These are phyloP conservation scores for Cathartes aura DNA, from an alignment of 2,113 vertebrate species.

Conservation along the genomic window DNA sequence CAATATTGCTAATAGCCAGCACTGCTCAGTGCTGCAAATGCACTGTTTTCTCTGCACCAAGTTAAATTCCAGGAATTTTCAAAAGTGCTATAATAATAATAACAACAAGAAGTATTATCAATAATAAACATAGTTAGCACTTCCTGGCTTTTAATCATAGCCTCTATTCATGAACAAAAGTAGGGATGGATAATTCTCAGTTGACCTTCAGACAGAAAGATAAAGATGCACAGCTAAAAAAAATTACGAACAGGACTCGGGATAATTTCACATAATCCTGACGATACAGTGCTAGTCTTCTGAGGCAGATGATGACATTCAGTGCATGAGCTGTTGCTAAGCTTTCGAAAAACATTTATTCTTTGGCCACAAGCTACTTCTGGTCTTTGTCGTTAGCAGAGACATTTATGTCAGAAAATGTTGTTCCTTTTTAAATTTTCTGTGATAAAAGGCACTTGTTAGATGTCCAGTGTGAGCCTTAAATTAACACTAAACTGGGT, in stretches of 20 bases:
- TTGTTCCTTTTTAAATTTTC: not conserved
- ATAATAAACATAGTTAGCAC: not conserved
- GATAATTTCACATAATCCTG: constrained; percentile 25
- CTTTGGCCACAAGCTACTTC: not conserved
- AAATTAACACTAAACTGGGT: not conserved
- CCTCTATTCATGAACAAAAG: not conserved
- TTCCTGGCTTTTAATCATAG: not conserved
- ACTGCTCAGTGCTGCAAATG: not conserved
- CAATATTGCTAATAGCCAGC: not conserved
- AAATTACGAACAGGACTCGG: not conserved
- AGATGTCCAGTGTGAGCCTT: constrained; percentile 1
- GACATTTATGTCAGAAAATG: constrained; percentile 25
- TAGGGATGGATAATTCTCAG: not conserved
- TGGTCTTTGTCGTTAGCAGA: not conserved
- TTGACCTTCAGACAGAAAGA: not conserved
- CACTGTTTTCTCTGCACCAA: rapidly evolving
- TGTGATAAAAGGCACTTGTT: constrained; percentile 8
- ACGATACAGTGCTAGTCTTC: not conserved
- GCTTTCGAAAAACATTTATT: not conserved
- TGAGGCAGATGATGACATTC: not conserved
- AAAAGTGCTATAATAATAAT: not conserved
- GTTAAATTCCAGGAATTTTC: not conserved
- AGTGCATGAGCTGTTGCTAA: not conserved
- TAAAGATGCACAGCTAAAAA: not conserved
- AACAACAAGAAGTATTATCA: not conserved